Conservation (phyloP, 2,888 invertebrate genomes). For the Leptinotarsa tumamoca region DNA sequence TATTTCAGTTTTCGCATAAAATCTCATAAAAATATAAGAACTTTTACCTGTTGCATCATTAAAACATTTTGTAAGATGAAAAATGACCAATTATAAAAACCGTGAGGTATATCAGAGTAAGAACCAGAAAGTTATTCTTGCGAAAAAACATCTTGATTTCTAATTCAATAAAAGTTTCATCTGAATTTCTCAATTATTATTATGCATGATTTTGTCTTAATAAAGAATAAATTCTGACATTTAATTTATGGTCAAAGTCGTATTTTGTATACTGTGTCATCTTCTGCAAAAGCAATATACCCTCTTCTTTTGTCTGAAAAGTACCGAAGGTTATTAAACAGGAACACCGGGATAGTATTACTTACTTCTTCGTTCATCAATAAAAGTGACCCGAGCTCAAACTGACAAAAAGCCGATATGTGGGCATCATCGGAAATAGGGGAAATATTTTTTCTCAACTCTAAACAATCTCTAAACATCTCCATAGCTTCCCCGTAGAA, state of each 20-base stretch:
- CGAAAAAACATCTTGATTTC: no score
- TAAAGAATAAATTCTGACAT: constrained; percentile 72
- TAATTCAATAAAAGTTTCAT: background rate
- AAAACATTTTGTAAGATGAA: no score
- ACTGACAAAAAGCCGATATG: constrained; percentile 75
- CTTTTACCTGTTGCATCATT: no score
- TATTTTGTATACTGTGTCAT: constrained; percentile 73
- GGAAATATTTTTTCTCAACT: constrained; percentile 54
- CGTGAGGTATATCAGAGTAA: no score
- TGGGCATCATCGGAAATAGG: constrained; percentile 67
- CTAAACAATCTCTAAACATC: constrained; percentile 64
- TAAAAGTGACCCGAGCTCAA: constrained; percentile 72
- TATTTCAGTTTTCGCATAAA: no score
- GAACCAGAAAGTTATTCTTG: no score
- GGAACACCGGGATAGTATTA: background rate
- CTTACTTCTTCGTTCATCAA: constrained; percentile 61
- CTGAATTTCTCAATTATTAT: background rate
- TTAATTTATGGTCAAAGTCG: constrained; percentile 76
- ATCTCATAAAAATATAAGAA: no score
- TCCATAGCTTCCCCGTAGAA: constrained; percentile 62
- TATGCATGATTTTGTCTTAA: constrained; percentile 59
- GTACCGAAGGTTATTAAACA: background rate
- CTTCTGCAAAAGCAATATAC: constrained; percentile 67
- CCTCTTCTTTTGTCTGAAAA: constrained; percentile 69
- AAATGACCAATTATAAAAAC: no score